A percentile compares a stretch with the other conserved stretches of the same genome.
These are phyloP conservation scores for Ciconia stormi DNA, from an alignment of 2,113 vertebrate species.

Conservation along the genomic window DNA sequence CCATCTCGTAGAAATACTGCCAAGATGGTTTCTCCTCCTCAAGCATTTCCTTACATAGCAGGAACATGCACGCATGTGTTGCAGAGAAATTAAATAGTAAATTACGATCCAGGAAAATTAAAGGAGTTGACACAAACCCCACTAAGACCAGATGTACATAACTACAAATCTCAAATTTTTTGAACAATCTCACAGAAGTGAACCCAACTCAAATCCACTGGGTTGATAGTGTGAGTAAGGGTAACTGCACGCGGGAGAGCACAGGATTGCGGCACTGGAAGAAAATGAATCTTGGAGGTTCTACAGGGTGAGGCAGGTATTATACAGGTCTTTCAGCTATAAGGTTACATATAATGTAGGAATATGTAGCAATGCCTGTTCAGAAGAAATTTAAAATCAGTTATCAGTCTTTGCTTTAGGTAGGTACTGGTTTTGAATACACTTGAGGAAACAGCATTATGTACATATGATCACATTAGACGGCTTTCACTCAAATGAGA, in stretches of 20 bases:
- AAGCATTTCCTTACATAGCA: neutral
- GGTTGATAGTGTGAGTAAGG: neutral
- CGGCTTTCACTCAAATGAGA: neutral
- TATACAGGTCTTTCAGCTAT: neutral
- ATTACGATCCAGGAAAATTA: neutral
- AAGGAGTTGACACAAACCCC: neutral
- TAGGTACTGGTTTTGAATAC: neutral
- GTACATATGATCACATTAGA: neutral
- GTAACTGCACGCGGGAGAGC: fast-evolving
- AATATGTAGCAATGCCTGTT: neutral
- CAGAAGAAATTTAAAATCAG: neutral
- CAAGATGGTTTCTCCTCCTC: neutral
- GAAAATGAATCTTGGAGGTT: neutral
- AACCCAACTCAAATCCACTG: neutral
- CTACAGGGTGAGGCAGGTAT: neutral
- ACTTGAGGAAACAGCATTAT: neutral
- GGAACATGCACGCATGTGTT: neutral
- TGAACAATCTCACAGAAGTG: neutral
- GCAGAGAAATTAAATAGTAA: neutral
- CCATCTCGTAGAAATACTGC: neutral
- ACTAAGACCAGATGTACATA: neutral
- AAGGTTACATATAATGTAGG: neutral
- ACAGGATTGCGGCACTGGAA: neutral
- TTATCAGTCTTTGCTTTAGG: neutral
- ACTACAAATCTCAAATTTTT: neutral